Base-by-base conservation (phyloP, 2,797 vertebrate species). In the Lacerta agilis region DNA sequence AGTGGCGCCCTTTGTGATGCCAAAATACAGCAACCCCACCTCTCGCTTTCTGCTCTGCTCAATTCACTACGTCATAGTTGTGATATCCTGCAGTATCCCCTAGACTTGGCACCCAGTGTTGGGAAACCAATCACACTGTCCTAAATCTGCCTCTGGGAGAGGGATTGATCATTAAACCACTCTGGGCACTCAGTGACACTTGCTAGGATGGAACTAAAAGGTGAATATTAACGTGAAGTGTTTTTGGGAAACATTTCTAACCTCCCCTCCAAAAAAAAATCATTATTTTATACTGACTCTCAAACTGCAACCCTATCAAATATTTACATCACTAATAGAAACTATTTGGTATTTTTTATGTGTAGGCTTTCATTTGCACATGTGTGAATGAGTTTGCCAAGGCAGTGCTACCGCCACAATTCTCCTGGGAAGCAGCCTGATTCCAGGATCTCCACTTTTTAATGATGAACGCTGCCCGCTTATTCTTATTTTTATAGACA, bases 361-460 rank as follows among this genome's bases (percentile, higher is more conserved):
- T 83, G 83, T 0, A 87, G 87, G 11, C 45, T 90, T 89, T 87
- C 84, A 88, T 91, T 91, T 87, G 88, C 86, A 82, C 75, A 43
- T 85, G 87, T 89, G 41, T 45, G 94, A 92, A 94, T 61, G 87
- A 93, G 79, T 90, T 94, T 88, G 92, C 71, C 64, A 36, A 91
- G 87, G 82, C 88, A 5, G 0, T 79, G 43, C 33, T 81, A 25
- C n/a, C 77, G 77, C 9, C 0, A 1, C 72, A 91, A 7, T 79
- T 83, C 80, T 90, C 93, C 67, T 1, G 86, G 90, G 91, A 92
- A 91, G 89, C 86, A 90, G 81, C 88, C 89, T 86, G n/a, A 89
- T 73, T 87, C 79, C 49, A 43, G 88, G 41, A 61, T 77, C 78
- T 92, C 79, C 8, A 4, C 29, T 75, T 93, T 64, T 73, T 93